Evolutionary conservation across 2,888 invertebrate genomes (phyloP).

Genomic region (Hedychridium roseum): DNA sequence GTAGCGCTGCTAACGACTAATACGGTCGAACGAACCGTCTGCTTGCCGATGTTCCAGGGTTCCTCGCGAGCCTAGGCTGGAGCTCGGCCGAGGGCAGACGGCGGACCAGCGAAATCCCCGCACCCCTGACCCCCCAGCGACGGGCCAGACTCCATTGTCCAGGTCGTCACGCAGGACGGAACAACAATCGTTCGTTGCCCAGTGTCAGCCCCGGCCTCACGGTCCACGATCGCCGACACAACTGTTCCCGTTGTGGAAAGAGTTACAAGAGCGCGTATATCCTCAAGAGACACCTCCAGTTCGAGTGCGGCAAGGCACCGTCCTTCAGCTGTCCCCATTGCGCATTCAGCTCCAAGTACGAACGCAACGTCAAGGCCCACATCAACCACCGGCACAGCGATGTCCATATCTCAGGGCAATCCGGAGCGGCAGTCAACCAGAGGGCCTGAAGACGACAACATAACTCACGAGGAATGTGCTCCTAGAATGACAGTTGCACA

Average conservation of each 20-base stretch:
- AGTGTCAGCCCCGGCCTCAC: constrained; percentile 25
- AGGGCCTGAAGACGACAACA: constrained; percentile 43
- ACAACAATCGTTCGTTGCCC: constrained; percentile 47
- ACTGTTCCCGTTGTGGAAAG: constrained; percentile 70
- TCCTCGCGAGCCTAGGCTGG: constrained; percentile 57
- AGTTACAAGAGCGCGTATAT: constrained; percentile 72
- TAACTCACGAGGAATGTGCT: too few species aligned
- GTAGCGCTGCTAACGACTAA: too few species aligned
- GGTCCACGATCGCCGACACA: constrained; percentile 55
- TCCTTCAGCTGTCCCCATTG: constrained; percentile 64
- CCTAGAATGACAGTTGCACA: too few species aligned
- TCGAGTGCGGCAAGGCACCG: constrained; percentile 65
- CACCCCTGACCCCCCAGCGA: constrained; percentile 56
- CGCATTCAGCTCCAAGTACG: constrained; percentile 63
- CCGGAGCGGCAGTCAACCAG: constrained; percentile 44
- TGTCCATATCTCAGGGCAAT: constrained; percentile 23
- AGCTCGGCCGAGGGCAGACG: constrained; percentile 40
- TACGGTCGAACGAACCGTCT: constrained; percentile 30
- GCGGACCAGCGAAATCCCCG: constrained; percentile 48
- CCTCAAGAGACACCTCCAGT: constrained; percentile 68
- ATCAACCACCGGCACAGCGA: constrained; percentile 60
- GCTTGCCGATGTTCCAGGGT: constrained; percentile 52
- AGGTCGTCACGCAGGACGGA: constrained; percentile 47
- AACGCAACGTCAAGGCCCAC: constrained; percentile 63
- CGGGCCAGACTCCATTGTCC: constrained; percentile 57